phyloP scores from a whole-genome alignment of 2,113 vertebrate species.

The Corythoichthys intestinalis region DNA sequence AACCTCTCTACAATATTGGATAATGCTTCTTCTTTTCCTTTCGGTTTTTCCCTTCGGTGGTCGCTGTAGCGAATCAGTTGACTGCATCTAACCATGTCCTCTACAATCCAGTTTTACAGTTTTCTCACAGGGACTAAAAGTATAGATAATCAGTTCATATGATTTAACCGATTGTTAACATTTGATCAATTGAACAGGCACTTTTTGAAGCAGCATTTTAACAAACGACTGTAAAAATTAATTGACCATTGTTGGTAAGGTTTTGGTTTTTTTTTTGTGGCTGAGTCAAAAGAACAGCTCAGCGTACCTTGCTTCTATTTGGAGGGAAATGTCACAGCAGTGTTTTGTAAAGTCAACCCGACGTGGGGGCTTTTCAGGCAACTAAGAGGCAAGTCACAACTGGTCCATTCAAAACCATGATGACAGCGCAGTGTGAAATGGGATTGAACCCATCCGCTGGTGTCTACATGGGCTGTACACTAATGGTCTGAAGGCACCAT shows the following conservation, averaged over 20 bases:
- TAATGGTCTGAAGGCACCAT: constrained; percentile 53
- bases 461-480: constrained; percentile 29
- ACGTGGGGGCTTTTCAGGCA: constrained; percentile 30
- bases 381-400: constrained; percentile 12
- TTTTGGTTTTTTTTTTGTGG: neutral
- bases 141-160: neutral
- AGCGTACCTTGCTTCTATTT: neutral
- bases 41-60: too few relatives aligned
- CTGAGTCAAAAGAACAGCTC: neutral
- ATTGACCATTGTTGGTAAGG: neutral
- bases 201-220: neutral
- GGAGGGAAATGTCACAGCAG: neutral
- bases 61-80: too few relatives aligned
- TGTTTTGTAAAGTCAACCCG: constrained; percentile 12
- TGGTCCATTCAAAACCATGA: constrained; percentile 41
- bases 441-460: constrained; percentile 56
- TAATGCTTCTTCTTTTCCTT: neutral
- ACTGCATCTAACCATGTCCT: too few relatives aligned
- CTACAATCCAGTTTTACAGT: neutral
- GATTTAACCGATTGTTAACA: neutral
- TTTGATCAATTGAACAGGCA: neutral
- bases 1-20: neutral
- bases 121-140: neutral
- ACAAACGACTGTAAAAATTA: neutral
- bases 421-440: constrained; percentile 61